phyloP scores from a whole-genome alignment of 2,113 vertebrate species.

The Leptodactylus fuscus region DNA sequence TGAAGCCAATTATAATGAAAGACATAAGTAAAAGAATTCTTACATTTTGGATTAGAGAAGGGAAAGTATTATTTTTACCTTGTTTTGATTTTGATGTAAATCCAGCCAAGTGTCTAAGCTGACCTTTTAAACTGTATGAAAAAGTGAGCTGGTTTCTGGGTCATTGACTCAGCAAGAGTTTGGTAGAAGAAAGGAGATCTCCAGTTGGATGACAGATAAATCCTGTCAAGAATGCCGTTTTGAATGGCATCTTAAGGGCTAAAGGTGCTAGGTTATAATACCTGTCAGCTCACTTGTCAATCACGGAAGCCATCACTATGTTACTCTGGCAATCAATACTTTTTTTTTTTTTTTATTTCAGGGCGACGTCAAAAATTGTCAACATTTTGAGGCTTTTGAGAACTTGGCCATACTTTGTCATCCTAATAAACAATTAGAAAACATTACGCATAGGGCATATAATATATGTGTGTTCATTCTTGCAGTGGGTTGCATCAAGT shows the following conservation, averaged over 20 bases:
- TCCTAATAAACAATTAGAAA: neutral
- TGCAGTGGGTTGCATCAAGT: neutral
- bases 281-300: slow-evolving; percentile 36
- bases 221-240: slow-evolving; percentile 34
- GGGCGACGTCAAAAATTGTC: neutral
- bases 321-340: slow-evolving; percentile 5
- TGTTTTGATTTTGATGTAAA: slow-evolving; percentile 17
- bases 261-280: slow-evolving; percentile 37
- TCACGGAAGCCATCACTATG: neutral
- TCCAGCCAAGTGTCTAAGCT: neutral
- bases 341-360: neutral
- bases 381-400: neutral
- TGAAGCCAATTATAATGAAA: slow-evolving; percentile 16
- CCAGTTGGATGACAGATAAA: slow-evolving; percentile 5
- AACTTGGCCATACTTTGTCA: neutral
- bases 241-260: slow-evolving; percentile 33
- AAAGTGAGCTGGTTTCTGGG: slow-evolving; percentile 34
- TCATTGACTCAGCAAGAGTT: slow-evolving; percentile 44
- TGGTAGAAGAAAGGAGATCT: slow-evolving; percentile 4
- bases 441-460: neutral
- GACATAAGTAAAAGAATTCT: neutral
- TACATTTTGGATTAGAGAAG: neutral
- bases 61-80: neutral
- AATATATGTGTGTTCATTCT: neutral
- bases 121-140: slow-evolving; percentile 30